Evolutionary conservation across 2,797 vertebrate genomes (phyloP).

Genomic region (Lophotriccus pileatus): DNA sequence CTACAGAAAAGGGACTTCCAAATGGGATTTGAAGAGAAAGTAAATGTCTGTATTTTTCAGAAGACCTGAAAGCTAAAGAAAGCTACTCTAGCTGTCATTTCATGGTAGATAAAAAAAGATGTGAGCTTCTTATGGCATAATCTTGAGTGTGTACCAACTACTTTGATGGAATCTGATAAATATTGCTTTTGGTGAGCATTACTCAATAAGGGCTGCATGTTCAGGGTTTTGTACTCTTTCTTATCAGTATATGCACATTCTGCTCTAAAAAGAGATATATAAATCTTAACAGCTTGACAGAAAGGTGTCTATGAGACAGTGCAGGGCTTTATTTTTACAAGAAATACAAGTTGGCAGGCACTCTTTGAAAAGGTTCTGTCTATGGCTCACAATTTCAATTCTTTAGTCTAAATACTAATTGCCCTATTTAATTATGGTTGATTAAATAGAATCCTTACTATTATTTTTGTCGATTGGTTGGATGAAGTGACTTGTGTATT

Average conservation of each 20-base stretch:
- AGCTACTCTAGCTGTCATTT: background rate
- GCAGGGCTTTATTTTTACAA: background rate
- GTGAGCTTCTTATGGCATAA: background rate
- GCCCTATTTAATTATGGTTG: background rate
- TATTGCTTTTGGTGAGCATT: background rate
- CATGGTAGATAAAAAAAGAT: background rate
- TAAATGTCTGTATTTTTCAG: background rate
- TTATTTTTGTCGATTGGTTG: background rate
- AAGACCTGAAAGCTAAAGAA: background rate
- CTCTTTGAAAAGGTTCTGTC: background rate
- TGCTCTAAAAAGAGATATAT: background rate
- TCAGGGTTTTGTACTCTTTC: background rate
- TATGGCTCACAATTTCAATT: background rate
- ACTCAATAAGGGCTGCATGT: background rate
- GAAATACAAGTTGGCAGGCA: rapidly evolving
- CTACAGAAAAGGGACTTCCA: background rate
- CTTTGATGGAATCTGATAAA: background rate
- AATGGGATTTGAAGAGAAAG: background rate
- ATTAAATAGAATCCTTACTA: background rate
- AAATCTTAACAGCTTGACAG: background rate
- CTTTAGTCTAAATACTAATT: background rate
- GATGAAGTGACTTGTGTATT: background rate
- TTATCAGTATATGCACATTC: rapidly evolving
- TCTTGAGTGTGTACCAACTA: background rate
- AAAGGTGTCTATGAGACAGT: background rate